These are phyloP conservation scores for Eonycteris spelaea DNA, from an alignment of 2,113 vertebrate species.

Conservation along the genomic window DNA sequence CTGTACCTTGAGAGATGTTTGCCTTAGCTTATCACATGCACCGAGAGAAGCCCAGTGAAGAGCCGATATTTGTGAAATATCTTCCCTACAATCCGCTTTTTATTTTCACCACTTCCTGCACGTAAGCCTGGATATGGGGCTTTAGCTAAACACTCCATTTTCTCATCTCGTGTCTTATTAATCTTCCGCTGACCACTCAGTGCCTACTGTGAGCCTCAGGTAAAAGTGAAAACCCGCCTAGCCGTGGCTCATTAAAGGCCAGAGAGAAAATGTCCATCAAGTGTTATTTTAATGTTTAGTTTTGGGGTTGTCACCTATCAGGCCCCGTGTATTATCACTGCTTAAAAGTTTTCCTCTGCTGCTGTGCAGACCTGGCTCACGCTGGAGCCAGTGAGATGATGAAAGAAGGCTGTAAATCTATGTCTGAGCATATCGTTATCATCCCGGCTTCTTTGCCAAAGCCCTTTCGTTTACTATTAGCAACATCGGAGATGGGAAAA, in stretches of 20 bases:
- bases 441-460: neutral
- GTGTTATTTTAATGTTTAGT: neutral
- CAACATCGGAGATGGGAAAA: neutral
- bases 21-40: neutral
- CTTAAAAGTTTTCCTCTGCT: neutral
- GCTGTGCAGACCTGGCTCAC: neutral
- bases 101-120: neutral
- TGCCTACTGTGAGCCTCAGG: neutral
- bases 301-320: neutral
- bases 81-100: neutral
- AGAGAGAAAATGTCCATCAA: conserved; percentile 11
- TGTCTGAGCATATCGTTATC: neutral
- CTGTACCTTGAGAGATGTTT: neutral
- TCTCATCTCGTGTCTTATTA: conserved; percentile 33
- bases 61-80: neutral
- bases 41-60: neutral
- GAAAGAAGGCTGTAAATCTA: neutral
- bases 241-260: conserved; percentile 25
- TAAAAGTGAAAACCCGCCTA: neutral
- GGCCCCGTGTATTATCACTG: neutral
- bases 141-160: neutral
- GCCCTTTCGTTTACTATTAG: conserved; percentile 11
- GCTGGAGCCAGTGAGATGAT: neutral
- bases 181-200: conserved; percentile 38
- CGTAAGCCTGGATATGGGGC: neutral